Evolutionary conservation across 2,888 invertebrate species (phyloP), one percentile per base, ranked within the genome.

Genomic region (Tholera decimalis): DNA sequence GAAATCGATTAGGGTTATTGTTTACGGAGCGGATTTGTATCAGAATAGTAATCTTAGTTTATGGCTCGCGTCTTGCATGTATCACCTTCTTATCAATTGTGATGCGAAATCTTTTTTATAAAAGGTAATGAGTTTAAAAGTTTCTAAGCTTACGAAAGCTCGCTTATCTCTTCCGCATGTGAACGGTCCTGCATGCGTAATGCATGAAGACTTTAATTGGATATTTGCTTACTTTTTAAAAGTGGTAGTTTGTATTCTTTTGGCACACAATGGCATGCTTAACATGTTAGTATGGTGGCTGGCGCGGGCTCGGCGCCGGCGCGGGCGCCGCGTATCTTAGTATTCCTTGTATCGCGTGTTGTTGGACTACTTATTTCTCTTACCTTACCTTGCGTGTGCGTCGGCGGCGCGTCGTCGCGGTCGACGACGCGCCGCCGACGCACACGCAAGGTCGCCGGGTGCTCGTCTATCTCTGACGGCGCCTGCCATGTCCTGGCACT

Each of bases 371-470:
- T 86, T 81, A 80, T 87, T 86, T 81, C 85, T 80, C 82, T 83
- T 81, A 79, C n/a, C n/a, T n/a, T n/a, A 93, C 93, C 93, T 94
- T 94, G 94, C 88, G 89, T 88, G 78, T 87, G 91, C 93, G 92
- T 88, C 88, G 84, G 65, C 78, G 84, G 64, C 82, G 77, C 82
- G 82, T 77, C 80, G 79, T 76, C 83, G 68, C n/a, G n/a, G n/a
- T n/a, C 68, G 83, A 76, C 79, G 80, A 77, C 82, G 82, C 77
- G 82, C 64, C 84, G 78, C 65, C 84, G 88, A 88, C 92, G 93
- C 91, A 87, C 78, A 88, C 89, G 88, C 94, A 94, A 94, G 93
- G 93, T 93, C 93, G 89, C 83, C 87, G 93, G 92, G 92, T 91
- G 91, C 92, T 83, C 85, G 83, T 85, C 87, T 93, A 93, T 93